Evolutionary conservation across 2,797 vertebrate genomes (phyloP).

Genomic region (Benthosema pterotum): DNA sequence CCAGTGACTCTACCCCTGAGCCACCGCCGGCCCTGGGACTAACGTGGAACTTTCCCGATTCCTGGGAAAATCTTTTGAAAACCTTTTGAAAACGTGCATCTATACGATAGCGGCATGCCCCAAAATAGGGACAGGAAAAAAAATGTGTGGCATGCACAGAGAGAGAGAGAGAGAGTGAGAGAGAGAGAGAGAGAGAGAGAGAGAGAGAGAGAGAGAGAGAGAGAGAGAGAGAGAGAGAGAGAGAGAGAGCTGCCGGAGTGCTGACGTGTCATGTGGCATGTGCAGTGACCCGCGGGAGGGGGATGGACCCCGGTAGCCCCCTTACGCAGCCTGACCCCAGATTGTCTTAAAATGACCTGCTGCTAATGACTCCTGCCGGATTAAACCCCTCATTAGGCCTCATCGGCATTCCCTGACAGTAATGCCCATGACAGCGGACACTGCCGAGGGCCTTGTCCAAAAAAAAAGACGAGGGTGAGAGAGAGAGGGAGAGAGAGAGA

Average conservation of each 20-base stretch:
- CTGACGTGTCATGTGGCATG: slow-evolving; percentile 39
- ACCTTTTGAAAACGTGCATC: too few relatives aligned
- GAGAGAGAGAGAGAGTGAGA: too few relatives aligned
- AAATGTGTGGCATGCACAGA: neutral
- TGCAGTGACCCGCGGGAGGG: slow-evolving; percentile 61
- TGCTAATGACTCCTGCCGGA: slow-evolving; percentile 69
- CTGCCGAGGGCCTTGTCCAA: slow-evolving; percentile 64
- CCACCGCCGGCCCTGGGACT: too few relatives aligned
- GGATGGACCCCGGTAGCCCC: slow-evolving; percentile 41
- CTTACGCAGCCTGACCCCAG: slow-evolving; percentile 58
- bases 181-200: too few relatives aligned
- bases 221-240: too few relatives aligned
- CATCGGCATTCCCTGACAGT: slow-evolving; percentile 77
- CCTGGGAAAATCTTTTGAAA: too few relatives aligned
- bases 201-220: too few relatives aligned
- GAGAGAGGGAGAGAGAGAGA: slow-evolving; percentile 25
- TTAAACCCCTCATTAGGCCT: slow-evolving; percentile 80
- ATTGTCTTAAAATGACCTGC: slow-evolving; percentile 69
- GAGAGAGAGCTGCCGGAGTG: slow-evolving; percentile 12
- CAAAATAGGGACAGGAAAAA: slow-evolving; percentile 10
- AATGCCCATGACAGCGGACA: slow-evolving; percentile 78
- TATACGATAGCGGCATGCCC: neutral
- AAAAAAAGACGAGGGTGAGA: slow-evolving; percentile 37
- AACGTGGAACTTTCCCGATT: too few relatives aligned
- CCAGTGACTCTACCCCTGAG: too few relatives aligned